These are phyloP conservation scores for Conus betulinus DNA, from an alignment of 1,140 invertebrate species.

Conservation along the genomic window DNA sequence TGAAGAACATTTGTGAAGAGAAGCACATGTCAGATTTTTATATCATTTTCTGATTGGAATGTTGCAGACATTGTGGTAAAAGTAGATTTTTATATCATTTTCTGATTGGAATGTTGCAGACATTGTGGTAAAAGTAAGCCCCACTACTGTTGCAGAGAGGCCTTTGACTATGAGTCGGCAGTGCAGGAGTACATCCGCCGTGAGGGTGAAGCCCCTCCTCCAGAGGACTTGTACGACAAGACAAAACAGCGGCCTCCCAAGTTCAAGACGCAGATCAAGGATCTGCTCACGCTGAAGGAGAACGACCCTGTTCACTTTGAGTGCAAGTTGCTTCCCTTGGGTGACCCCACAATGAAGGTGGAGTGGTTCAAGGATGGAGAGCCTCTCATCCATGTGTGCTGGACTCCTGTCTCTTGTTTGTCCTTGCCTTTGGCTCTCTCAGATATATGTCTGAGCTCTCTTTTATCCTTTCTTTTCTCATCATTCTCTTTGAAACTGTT, in stretches of 20 bases:
- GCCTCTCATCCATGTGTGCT: conserved; percentile 88
- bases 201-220: conserved; percentile 64
- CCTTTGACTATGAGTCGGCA: conserved; percentile 61
- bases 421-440: neutral
- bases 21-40: too few species aligned
- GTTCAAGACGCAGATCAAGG: conserved; percentile 94
- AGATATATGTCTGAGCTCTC: neutral
- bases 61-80: too few species aligned
- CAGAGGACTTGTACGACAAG: conserved; percentile 72
- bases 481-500: too few species aligned
- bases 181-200: conserved; percentile 66
- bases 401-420: conserved; percentile 16
- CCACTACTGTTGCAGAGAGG: conserved; percentile 34
- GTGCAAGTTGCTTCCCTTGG: conserved; percentile 96
- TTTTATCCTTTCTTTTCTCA: too few species aligned
- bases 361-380: conserved; percentile 99
- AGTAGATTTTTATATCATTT: too few species aligned
- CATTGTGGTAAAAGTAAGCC: too few species aligned
- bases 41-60: too few species aligned
- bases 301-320: conserved; percentile 96
- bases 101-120: too few species aligned
- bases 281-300: conserved; percentile 91
- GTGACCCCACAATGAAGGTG: conserved; percentile 96
- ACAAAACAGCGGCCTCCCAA: conserved; percentile 81
- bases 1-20: too few species aligned